phyloP scores from a whole-genome alignment of 1,140 invertebrate genomes.

The Cotesia chilonis region DNA sequence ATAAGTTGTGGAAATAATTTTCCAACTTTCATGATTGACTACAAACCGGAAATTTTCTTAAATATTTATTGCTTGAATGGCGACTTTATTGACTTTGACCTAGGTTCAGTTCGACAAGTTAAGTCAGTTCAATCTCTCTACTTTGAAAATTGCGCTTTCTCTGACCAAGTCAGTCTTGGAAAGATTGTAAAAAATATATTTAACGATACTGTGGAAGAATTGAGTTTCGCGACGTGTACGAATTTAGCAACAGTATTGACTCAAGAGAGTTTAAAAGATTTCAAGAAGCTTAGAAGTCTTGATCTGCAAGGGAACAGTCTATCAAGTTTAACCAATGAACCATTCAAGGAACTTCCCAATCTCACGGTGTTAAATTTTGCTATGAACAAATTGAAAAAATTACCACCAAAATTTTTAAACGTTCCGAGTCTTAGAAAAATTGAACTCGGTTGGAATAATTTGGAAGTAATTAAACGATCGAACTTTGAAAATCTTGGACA shows the following conservation, averaged over 20 bases:
- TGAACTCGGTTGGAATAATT: slow-evolving; percentile 71
- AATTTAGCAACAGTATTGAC: slow-evolving; percentile 64
- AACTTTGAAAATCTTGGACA: slow-evolving; percentile 70
- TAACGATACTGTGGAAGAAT: slow-evolving; percentile 56
- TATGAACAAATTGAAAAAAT: slow-evolving; percentile 67
- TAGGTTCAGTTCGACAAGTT: slow-evolving; percentile 18
- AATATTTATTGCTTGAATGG: slow-evolving; percentile 40
- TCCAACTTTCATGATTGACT: slow-evolving; percentile 36
- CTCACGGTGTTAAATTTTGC: slow-evolving; percentile 70
- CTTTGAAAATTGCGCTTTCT: slow-evolving; percentile 49
- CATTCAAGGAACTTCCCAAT: slow-evolving; percentile 69
- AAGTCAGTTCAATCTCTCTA: slow-evolving; percentile 30
- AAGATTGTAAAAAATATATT: slow-evolving; percentile 54
- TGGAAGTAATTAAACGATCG: slow-evolving; percentile 67
- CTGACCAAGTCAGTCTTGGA: slow-evolving; percentile 43
- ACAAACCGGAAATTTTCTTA: slow-evolving; percentile 31
- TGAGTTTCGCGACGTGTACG: slow-evolving; percentile 63
- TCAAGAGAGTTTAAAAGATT: slow-evolving; percentile 65
- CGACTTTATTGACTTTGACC: slow-evolving; percentile 43
- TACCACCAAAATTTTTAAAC: slow-evolving; percentile 68
- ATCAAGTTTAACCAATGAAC: slow-evolving; percentile 67
- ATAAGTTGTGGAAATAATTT: slow-evolving; percentile 36
- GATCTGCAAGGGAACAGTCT: slow-evolving; percentile 64
- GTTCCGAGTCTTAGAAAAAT: slow-evolving; percentile 65
- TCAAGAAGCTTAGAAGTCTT: slow-evolving; percentile 64